Evolutionary conservation across 2,113 vertebrate species (phyloP).

Genomic region (Neotragus moschatus): DNA sequence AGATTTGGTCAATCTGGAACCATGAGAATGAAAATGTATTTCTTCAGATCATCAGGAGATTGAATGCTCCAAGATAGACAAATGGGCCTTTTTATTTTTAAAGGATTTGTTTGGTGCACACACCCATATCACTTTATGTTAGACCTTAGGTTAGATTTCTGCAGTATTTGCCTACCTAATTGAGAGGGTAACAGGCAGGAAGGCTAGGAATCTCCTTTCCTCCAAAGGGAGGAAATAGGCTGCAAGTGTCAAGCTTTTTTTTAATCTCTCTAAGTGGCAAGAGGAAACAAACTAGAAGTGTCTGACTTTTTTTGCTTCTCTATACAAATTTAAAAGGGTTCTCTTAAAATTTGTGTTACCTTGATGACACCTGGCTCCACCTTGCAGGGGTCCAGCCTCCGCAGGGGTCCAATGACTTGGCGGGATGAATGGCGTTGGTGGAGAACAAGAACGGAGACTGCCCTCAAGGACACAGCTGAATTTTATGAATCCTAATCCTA

Average conservation of each 20-base stretch:
- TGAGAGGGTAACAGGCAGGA: neutral
- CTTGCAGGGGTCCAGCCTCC: too few species aligned
- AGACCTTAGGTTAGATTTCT: neutral
- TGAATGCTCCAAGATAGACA: neutral
- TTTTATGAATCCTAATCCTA: too few species aligned
- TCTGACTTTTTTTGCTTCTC: neutral
- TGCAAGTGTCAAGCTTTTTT: neutral
- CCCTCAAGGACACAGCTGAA: too few species aligned
- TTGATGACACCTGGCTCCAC: neutral
- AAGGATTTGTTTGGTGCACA: neutral
- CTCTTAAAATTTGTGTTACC: neutral
- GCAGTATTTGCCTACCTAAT: neutral
- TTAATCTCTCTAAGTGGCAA: neutral
- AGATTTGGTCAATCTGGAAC: neutral
- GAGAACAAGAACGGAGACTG: too few species aligned
- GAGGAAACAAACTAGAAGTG: neutral
- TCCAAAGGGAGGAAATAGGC: neutral
- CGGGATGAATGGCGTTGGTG: too few species aligned
- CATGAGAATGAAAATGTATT: neutral
- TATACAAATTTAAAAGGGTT: neutral
- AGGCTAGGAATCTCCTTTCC: neutral
- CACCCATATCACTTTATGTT: neutral
- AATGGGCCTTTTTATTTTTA: neutral
- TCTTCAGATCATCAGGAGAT: neutral
- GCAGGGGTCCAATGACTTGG: too few species aligned